phyloP scores from a whole-genome alignment of 1,140 invertebrate species.

The roundworm (Caenorhabditis elegans) region WBcel235 BX284606.5:12844001-12844500 shows the following conservation, averaged over 20 bases:
- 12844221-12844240: slow-evolving; percentile 66
- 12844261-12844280: slow-evolving; percentile 11
- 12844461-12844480: not conserved
- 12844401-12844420: slow-evolving; percentile 21
- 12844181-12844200: slow-evolving; percentile 60
- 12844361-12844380: not conserved
- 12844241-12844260: slow-evolving; percentile 35
- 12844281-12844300: not conserved
- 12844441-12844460: not conserved
- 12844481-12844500: not conserved
- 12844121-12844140: slow-evolving; percentile 53
- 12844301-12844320: slow-evolving; percentile 1
- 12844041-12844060: too few species aligned
- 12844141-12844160: slow-evolving; percentile 66
- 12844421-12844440: not conserved
- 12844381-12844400: slow-evolving; percentile 27
- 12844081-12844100: too few species aligned
- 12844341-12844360: slow-evolving; percentile 25
- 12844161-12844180: slow-evolving; percentile 67
- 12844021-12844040: too few species aligned
- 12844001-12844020: too few species aligned
- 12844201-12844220: slow-evolving; percentile 60
- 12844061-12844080: too few species aligned
- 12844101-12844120: too few species aligned
- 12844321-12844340: slow-evolving; percentile 13